Percentiles rank a stretch among this genome's conserved stretches.
Conservation (phyloP, 2,888 invertebrate genomes). For the Campoletis raptor region DNA sequence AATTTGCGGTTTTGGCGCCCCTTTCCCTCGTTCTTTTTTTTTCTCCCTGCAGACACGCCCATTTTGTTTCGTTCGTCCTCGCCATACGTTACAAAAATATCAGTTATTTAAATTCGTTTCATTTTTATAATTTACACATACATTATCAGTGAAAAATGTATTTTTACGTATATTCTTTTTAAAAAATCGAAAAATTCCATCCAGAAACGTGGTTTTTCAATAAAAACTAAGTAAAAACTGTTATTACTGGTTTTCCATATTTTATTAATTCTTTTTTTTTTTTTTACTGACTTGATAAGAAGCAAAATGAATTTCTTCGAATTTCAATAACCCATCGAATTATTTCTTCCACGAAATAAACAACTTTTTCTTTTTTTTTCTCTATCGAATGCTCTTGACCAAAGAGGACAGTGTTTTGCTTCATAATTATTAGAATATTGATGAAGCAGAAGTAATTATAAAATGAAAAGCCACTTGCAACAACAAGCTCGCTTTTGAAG, state of each 20-base stretch:
- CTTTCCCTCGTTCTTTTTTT: neutral
- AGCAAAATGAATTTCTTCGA: neutral
- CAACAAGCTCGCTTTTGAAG: neutral
- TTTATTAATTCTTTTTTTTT: neutral
- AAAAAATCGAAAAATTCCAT: no score
- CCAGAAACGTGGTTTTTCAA: neutral
- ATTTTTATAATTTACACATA: neutral
- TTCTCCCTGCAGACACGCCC: constrained; percentile 50
- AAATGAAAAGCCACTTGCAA: constrained; percentile 12
- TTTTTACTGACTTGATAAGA: neutral
- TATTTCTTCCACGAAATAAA: neutral
- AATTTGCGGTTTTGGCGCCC: constrained; percentile 47
- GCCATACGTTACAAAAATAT: constrained; percentile 32
- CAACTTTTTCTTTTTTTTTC: neutral
- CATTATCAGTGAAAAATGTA: neutral
- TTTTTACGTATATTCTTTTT: neutral
- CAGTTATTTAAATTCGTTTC: neutral
- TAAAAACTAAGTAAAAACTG: neutral
- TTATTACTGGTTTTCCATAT: neutral
- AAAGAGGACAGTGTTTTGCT: neutral
- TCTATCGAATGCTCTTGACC: neutral
- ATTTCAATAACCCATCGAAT: neutral
- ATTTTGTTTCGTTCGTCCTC: constrained; percentile 35
- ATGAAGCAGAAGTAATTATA: constrained; percentile 2
- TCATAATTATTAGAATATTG: constrained; percentile 1